Conservation (phyloP, 2,888 invertebrate species). For the Synanthedon andrenaeformis region DNA sequence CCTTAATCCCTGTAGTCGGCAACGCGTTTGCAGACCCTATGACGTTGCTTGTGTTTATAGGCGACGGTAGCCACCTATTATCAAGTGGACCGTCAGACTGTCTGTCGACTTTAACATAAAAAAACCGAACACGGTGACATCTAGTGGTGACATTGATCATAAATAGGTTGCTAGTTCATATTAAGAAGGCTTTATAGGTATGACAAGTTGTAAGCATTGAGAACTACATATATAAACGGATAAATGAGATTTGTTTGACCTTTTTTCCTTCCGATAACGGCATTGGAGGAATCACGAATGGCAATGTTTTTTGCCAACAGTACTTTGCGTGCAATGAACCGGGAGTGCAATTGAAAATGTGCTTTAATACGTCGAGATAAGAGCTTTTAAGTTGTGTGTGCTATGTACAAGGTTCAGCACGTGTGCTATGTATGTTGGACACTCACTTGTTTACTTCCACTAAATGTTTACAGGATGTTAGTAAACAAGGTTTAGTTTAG, state of each 20-base stretch:
- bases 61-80: no score
- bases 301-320: conserved; percentile 10
- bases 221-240: neutral
- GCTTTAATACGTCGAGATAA: neutral
- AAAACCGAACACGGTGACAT: no score
- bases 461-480: neutral
- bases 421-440: neutral
- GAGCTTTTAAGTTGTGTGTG: neutral
- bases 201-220: no score
- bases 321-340: neutral
- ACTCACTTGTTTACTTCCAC: neutral
- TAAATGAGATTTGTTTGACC: conserved; percentile 19
- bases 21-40: no score
- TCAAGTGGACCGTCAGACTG: no score
- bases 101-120: no score
- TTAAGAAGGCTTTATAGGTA: no score
- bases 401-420: neutral
- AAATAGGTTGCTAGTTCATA: no score
- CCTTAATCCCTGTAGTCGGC: no score
- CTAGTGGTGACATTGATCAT: no score
- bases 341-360: neutral
- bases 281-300: conserved; percentile 24
- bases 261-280: conserved; percentile 32
- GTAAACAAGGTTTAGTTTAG: neutral
- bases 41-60: no score